Evolutionary conservation across 1,140 invertebrate species (phyloP), one percentile per base, ranked within the genome.

Genomic region (Andricus grossulariae): DNA sequence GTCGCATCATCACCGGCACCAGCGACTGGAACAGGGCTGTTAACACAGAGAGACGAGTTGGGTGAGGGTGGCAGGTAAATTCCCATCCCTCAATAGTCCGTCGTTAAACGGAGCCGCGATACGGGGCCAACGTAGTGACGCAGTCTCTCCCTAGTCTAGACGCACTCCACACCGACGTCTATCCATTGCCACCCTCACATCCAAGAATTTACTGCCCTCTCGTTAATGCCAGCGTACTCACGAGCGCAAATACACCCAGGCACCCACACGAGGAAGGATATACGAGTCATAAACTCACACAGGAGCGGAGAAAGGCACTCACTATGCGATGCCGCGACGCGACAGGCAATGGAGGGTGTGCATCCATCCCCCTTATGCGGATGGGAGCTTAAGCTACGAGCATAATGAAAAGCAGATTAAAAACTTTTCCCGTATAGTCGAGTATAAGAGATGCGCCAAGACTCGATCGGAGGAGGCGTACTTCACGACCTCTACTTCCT

Each of bases 61-160:
- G 72, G 72, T 49, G 66, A 45, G 52, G 77, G 75, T 55, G 76
- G 72, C 82, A 83, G 79, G 80, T 87, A 84, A 88, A 87, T 85
- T 79, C 78, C 73, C 79, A 71, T 82, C 80, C 80, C 86, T 86
- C 83, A 83, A 90, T 88, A 85, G 81, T 87, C 82, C 80, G 82
- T 86, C 85, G 84, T 90, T 89, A 89, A 90, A 87, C 76, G 79
- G 77, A 75, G 75, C 72, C 72, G 80, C 81, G 83, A 89, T 87
- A 87, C 81, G 84, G 86, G 85, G 84, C 87, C 84, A 87, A 84
- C 84, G 83, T 85, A 88, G 85, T 84, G 87, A 90, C 86, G 89
- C 89, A 86, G 90, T 91, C 89, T 91, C 88, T 86, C 86, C 85
- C 86, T 82, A 78, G 90, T 91, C 90, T 91, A 91, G 90, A 91